These are phyloP conservation scores for Siniperca chuatsi DNA, from an alignment of 2,113 vertebrate genomes.

Conservation along the genomic window DNA sequence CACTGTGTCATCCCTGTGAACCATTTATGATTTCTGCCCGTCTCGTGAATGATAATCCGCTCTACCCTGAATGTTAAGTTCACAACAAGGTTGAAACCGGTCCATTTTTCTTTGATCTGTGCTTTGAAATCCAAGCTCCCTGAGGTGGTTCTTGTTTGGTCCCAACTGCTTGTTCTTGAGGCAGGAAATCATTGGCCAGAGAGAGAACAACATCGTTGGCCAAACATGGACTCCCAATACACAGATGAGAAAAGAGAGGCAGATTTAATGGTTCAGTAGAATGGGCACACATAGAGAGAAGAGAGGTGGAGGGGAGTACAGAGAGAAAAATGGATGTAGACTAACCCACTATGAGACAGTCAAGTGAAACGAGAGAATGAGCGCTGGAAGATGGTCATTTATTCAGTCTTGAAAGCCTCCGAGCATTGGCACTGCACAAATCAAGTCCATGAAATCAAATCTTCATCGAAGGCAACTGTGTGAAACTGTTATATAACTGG, in stretches of 20 bases:
- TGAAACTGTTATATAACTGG: slow-evolving; percentile 46
- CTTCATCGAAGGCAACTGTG: slow-evolving; percentile 45
- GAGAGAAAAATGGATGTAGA: slow-evolving; percentile 43
- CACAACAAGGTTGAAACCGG: slow-evolving; percentile 10
- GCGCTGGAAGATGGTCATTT: slow-evolving; percentile 51
- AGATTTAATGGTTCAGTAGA: slow-evolving; percentile 53
- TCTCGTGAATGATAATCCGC: slow-evolving; percentile 11
- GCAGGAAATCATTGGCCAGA: slow-evolving; percentile 40
- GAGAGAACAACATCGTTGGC: slow-evolving; percentile 36
- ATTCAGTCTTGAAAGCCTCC: slow-evolving; percentile 46
- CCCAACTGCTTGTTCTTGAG: slow-evolving; percentile 44
- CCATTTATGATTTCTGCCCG: background rate
- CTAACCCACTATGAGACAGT: slow-evolving; percentile 49
- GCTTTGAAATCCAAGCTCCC: slow-evolving; percentile 37
- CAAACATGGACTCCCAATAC: slow-evolving; percentile 53
- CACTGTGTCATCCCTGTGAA: background rate
- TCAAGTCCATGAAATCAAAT: slow-evolving; percentile 64
- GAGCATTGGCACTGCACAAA: slow-evolving; percentile 40
- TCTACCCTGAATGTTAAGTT: slow-evolving; percentile 32
- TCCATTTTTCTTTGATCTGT: slow-evolving; percentile 18
- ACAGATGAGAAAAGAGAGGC: slow-evolving; percentile 47
- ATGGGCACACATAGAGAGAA: slow-evolving; percentile 10
- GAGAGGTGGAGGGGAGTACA: background rate
- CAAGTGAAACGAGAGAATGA: slow-evolving; percentile 49
- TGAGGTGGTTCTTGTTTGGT: slow-evolving; percentile 33